Percentiles rank a stretch among this genome's conserved stretches.
Evolutionary conservation across 2,113 vertebrate species (phyloP).

Genomic region (Gobius niger): DNA sequence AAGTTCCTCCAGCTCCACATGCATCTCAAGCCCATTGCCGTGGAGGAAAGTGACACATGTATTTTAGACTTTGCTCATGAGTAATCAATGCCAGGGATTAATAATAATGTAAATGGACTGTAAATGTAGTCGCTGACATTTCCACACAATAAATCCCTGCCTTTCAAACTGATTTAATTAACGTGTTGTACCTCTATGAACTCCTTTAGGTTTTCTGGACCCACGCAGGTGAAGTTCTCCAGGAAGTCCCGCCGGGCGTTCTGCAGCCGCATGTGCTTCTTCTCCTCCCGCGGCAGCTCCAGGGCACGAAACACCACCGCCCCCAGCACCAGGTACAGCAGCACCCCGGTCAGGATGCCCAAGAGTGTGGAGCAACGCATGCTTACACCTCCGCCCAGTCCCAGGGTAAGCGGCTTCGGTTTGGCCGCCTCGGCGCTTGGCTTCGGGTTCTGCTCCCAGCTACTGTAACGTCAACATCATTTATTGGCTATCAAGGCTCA

Average conservation of each 20-base stretch:
- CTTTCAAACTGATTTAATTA: background rate
- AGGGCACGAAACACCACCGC: conserved; percentile 84
- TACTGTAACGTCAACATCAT: conserved; percentile 56
- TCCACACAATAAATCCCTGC: background rate
- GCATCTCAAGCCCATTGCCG: no score
- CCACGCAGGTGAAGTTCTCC: conserved; percentile 76
- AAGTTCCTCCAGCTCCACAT: no score
- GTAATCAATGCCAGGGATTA: no score
- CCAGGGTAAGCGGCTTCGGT: conserved; percentile 37
- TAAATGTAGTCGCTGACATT: background rate
- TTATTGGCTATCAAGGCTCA: background rate
- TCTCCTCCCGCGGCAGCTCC: conserved; percentile 78
- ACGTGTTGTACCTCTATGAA: conserved; percentile 79
- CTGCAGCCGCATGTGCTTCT: conserved; percentile 66
- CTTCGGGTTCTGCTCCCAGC: conserved; percentile 53
- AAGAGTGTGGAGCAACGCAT: conserved; percentile 87
- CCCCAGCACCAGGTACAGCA: conserved; percentile 86
- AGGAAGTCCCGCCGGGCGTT: conserved; percentile 73
- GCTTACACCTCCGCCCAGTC: conserved; percentile 46
- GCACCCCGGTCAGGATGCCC: conserved; percentile 78
- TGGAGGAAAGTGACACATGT: no score
- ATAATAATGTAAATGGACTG: background rate
- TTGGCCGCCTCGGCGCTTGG: conserved; percentile 28
- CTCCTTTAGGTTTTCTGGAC: conserved; percentile 63
- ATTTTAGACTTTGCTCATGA: no score